phyloP scores from a whole-genome alignment of 2,888 invertebrate genomes.

The Cosmopolites sordidus region DNA sequence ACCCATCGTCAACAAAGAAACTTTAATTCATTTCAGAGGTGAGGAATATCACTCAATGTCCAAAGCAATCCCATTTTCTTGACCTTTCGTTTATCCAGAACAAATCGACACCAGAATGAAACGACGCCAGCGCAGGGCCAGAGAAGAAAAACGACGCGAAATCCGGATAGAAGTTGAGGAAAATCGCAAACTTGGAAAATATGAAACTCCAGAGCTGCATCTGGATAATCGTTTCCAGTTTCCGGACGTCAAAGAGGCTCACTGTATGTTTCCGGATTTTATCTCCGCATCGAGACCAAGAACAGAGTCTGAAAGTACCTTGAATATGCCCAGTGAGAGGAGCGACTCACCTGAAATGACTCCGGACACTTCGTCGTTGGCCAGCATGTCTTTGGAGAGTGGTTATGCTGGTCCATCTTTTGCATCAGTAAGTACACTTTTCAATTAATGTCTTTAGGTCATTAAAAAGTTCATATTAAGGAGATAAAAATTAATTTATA shows the following conservation, averaged over 20 bases:
- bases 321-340: constrained; percentile 36
- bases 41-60: too few species aligned
- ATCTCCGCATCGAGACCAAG: constrained; percentile 22
- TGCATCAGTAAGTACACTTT: constrained; percentile 57
- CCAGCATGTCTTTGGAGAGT: constrained; percentile 35
- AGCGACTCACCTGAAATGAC: constrained; percentile 29
- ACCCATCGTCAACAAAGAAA: constrained; percentile 65
- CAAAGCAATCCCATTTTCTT: constrained; percentile 3
- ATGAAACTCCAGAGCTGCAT: constrained; percentile 57
- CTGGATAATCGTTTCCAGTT: constrained; percentile 62
- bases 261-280: constrained; percentile 19
- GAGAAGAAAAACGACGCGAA: constrained; percentile 77
- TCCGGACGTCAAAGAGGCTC: constrained; percentile 28
- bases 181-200: constrained; percentile 66
- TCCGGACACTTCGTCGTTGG: constrained; percentile 26
- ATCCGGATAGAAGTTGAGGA: constrained; percentile 70
- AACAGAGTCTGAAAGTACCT: constrained; percentile 36
- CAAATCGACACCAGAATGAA: constrained; percentile 68
- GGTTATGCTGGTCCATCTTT: constrained; percentile 52
- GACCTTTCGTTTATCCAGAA: constrained; percentile 48
- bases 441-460: too few species aligned
- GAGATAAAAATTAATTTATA: too few species aligned
- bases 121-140: constrained; percentile 64
- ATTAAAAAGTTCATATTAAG: too few species aligned
- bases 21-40: constrained; percentile 69